phyloP scores from a whole-genome alignment of 1,140 invertebrate species.

The Drosophila repleta region DNA sequence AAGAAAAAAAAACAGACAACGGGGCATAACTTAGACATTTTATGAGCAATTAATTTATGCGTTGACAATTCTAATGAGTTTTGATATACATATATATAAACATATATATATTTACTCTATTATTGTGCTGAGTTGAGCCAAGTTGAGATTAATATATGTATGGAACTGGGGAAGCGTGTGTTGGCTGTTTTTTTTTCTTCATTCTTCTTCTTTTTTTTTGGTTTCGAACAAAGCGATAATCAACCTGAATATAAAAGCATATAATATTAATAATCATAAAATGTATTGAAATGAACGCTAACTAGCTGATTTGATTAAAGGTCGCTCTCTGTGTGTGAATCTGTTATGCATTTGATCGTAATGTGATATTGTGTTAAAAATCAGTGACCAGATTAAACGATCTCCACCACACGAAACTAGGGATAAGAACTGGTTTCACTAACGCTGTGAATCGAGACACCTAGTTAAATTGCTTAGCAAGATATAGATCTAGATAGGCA shows the following conservation, averaged over 20 bases:
- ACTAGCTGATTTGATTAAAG: slow-evolving; percentile 81
- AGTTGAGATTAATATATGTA: slow-evolving; percentile 35
- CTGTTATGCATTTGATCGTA: slow-evolving; percentile 51
- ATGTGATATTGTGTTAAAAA: slow-evolving; percentile 80
- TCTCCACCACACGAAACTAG: slow-evolving; percentile 1
- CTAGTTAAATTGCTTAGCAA: not conserved
- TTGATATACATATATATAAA: slow-evolving; percentile 65
- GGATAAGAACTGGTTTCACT: slow-evolving; percentile 7
- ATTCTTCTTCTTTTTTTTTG: no score
- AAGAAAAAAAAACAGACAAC: slow-evolving; percentile 38
- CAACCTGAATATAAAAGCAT: slow-evolving; percentile 71
- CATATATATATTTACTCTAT: slow-evolving; percentile 31
- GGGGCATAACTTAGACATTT: slow-evolving; percentile 75
- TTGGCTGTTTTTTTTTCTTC: slow-evolving; percentile 49
- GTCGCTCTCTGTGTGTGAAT: slow-evolving; percentile 34
- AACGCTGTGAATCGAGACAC: slow-evolving; percentile 35
- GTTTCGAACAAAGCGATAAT: slow-evolving; percentile 74
- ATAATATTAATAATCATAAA: slow-evolving; percentile 82
- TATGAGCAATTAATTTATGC: slow-evolving; percentile 83
- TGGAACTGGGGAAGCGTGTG: slow-evolving; percentile 40
- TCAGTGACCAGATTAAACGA: slow-evolving; percentile 28
- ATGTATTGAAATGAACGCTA: slow-evolving; percentile 77
- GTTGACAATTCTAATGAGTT: slow-evolving; percentile 83
- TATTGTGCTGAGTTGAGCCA: slow-evolving; percentile 16
- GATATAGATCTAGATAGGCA: not conserved